These are phyloP conservation scores for Recurvirostra avosetta DNA, from an alignment of 2,113 vertebrate species.

Conservation along the genomic window DNA sequence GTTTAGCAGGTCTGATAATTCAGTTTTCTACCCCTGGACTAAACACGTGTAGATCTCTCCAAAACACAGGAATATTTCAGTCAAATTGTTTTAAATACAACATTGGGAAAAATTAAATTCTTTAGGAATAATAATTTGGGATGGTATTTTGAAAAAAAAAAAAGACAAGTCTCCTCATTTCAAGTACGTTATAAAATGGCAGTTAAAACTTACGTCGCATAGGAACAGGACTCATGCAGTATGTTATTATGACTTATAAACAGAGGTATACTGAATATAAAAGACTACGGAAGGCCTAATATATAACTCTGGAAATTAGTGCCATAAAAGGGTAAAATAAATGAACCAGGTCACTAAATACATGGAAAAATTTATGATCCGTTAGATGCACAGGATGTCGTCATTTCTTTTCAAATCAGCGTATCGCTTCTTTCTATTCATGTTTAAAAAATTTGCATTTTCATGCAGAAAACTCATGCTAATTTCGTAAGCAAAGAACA, in stretches of 20 bases:
- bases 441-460: neutral
- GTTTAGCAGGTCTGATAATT: neutral
- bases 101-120: neutral
- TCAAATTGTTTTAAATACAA: neutral
- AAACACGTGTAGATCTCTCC: neutral
- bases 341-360: neutral
- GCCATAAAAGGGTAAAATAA: neutral
- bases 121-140: neutral
- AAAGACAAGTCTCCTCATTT: neutral
- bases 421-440: neutral
- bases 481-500: neutral
- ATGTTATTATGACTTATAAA: neutral
- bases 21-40: neutral
- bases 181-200: neutral
- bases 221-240: neutral
- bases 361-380: neutral
- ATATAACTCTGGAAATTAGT: conserved; percentile 24
- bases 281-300: neutral
- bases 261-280: neutral
- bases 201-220: neutral
- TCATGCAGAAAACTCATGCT: neutral
- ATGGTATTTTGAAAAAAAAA: neutral
- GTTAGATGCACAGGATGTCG: neutral
- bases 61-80: neutral
- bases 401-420: neutral